Conservation (phyloP, 1,140 invertebrate genomes). For the Bombus ignitus region DNA sequence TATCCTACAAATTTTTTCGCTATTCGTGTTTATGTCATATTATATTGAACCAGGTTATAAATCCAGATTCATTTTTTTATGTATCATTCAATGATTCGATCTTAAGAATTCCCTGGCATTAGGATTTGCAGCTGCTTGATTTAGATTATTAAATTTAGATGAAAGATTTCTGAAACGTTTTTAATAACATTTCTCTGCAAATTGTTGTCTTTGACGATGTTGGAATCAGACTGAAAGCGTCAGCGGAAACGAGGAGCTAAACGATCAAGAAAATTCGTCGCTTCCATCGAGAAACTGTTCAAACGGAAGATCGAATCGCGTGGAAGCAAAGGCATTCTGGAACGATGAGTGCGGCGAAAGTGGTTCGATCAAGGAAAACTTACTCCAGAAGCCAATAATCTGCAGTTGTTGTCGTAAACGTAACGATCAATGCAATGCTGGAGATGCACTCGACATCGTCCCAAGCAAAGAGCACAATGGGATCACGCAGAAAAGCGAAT, state of each 20-base stretch:
- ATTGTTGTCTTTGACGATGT: not conserved
- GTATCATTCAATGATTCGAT: not conserved
- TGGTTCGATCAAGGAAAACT: conserved; percentile 30
- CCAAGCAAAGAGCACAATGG: conserved; percentile 46
- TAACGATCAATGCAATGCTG: conserved; percentile 55
- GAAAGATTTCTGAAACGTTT: not conserved
- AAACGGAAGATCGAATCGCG: not conserved
- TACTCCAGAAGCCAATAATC: conserved; percentile 42
- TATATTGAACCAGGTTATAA: not conserved
- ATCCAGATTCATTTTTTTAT: not conserved
- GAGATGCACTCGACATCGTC: conserved; percentile 55
- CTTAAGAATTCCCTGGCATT: not conserved
- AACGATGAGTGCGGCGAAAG: conserved; percentile 27
- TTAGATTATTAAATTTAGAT: not conserved
- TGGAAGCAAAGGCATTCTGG: not conserved
- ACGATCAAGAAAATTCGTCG: not conserved
- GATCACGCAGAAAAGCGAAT: conserved; percentile 43
- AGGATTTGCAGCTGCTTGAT: not conserved
- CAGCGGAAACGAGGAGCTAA: not conserved
- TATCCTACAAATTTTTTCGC: not conserved
- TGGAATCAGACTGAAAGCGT: conserved; percentile 7
- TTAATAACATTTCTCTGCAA: not conserved
- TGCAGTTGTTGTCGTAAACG: conserved; percentile 57
- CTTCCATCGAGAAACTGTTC: conserved; percentile 7
- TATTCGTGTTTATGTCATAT: not conserved